These are phyloP conservation scores for Montipora capricornis DNA, from an alignment of 64 coral and sea anemone genomes.

Conservation along the genomic window DNA sequence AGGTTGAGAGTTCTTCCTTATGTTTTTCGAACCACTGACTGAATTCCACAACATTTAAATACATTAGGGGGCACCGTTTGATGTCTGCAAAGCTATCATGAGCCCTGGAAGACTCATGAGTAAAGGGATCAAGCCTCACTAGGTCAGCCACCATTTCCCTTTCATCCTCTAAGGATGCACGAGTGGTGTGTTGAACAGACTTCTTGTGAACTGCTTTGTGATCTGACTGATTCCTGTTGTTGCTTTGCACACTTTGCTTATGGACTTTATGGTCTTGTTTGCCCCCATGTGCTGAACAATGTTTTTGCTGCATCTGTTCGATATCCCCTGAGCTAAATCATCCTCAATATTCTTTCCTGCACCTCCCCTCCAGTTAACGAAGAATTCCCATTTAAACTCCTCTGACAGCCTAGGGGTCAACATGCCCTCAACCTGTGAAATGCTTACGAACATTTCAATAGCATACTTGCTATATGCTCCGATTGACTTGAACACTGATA, in stretches of 20 bases:
- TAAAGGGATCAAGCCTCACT: constrained; percentile 50
- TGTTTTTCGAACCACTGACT: constrained; percentile 39
- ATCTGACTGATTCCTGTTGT: constrained; percentile 45
- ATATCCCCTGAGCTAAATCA: too few species aligned
- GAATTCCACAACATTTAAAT: not conserved
- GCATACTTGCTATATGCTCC: not conserved
- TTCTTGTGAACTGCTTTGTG: constrained; percentile 41
- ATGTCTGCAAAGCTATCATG: constrained; percentile 63
- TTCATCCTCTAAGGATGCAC: constrained; percentile 51
- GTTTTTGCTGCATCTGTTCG: too few species aligned
- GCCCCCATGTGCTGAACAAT: constrained; percentile 25
- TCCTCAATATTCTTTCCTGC: too few species aligned
- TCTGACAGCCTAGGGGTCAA: too few species aligned
- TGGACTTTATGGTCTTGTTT: constrained; percentile 62
- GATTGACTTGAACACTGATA: constrained; percentile 63
- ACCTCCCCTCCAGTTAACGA: too few species aligned
- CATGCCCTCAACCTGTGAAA: too few species aligned
- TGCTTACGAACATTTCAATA: not conserved
- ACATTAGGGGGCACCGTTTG: constrained; percentile 39
- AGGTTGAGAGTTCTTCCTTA: constrained; percentile 1
- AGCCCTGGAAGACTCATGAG: constrained; percentile 11
- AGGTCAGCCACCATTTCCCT: constrained; percentile 63
- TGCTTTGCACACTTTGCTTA: constrained; percentile 73
- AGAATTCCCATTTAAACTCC: too few species aligned
- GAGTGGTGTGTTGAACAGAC: constrained; percentile 68